A percentile compares a stretch with the other conserved stretches of the same genome.
Conservation (phyloP, 2,113 vertebrate genomes). For the Agelaius tricolor region DNA sequence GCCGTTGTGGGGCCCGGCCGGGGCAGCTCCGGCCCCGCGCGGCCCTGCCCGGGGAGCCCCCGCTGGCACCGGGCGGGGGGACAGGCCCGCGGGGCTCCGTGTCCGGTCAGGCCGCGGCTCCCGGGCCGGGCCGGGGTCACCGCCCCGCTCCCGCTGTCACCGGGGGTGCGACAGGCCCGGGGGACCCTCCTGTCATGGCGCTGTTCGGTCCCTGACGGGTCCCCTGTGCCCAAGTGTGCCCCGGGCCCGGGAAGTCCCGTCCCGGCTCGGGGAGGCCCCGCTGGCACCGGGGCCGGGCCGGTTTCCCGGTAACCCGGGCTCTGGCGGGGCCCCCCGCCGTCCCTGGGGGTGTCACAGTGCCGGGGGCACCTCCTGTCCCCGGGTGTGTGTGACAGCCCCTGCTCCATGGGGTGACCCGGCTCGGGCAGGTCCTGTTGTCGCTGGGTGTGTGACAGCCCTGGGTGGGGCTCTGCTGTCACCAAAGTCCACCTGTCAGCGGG, state of each 20-base stretch:
- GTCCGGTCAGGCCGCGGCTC: not conserved
- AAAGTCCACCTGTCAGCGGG: not conserved
- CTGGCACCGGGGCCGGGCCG: not conserved
- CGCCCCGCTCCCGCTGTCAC: not conserved
- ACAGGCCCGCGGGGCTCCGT: not conserved
- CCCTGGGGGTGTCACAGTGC: not conserved
- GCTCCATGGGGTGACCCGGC: not conserved
- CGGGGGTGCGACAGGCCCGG: not conserved
- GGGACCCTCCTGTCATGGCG: too few relatives aligned
- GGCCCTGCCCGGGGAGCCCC: not conserved
- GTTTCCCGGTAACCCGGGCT: not conserved
- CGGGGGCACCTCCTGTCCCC: not conserved
- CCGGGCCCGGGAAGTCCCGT: not conserved
- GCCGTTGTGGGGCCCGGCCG: too few relatives aligned
- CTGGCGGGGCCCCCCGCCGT: not conserved
- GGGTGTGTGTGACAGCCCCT: not conserved
- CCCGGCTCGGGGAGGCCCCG: too few relatives aligned
- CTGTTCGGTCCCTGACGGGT: not conserved
- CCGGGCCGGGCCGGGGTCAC: not conserved
- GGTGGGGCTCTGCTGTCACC: not conserved
- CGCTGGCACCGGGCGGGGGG: not conserved
- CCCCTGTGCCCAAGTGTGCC: not conserved
- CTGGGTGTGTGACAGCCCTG: not conserved
- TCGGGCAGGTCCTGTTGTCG: not conserved
- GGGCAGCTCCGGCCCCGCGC: too few relatives aligned